Base-by-base conservation (phyloP, 1,140 invertebrate genomes). In the Ostrea denselamellosa region DNA sequence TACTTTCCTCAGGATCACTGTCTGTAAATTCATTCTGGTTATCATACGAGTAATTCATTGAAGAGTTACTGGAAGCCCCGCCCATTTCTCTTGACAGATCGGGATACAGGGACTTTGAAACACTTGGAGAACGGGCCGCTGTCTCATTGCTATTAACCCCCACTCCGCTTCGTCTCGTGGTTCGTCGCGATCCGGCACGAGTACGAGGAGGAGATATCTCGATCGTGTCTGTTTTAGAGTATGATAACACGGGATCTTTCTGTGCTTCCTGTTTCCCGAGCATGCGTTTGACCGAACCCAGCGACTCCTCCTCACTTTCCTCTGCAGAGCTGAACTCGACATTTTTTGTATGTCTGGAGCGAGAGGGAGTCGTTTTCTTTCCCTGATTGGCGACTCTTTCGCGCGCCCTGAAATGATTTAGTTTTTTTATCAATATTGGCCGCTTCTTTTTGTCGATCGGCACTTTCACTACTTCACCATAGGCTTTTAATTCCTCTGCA, bases 361-460 rank as follows among this genome's bases (percentile, higher is more conserved):
- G 85, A 14, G 84, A 51, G 44, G 85, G 44, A 3, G 84, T 62
- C 34, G 88, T 44, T 51, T 87, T 90, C 53, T 90, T 88, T 19
- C 65, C 62, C 12, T 89, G 90, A 14, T 77, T 85, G 44, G 56
- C 62, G 12, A 85, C 12, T 71, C 77, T 91, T 85, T 90, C 90
- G 85, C 90, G 90, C 12, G 91, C 90, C 84, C 89, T 89, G 53
- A 91, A 90, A 88, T 94, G 93, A 85, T 94, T 94, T 2, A 94
- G 90, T 89, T 94, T 94, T 89, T 93, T 94, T 44, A 92, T 88
- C n/a, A 93, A 86, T 58, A 94, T 90, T 52, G 90, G 90, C 44
- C 93, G 87, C 71, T 91, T 93, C 81, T 90, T 91, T n/a, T 83
- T 85, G 71, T 93, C 92, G n/a, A 94, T 90, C n/a, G 93, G 93